Percentiles rank a stretch among this genome's conserved stretches.
phyloP scores from a whole-genome alignment of 1,140 invertebrate genomes.

The Drosophila gunungcola region DNA sequence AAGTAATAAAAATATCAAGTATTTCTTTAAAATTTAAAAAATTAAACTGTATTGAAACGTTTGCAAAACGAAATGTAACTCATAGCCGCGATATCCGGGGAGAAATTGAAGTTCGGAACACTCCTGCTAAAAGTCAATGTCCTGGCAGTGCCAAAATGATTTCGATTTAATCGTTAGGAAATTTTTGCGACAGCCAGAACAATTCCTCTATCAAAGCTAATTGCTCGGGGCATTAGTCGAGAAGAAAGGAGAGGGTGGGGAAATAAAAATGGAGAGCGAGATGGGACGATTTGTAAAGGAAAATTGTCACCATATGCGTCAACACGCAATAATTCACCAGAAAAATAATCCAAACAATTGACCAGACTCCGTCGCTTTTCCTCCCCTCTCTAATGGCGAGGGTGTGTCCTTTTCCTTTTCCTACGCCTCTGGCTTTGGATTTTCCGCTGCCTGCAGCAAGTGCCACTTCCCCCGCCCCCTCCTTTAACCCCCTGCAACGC shows the following conservation, averaged over 20 bases:
- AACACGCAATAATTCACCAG: conserved; percentile 85
- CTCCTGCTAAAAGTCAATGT: conserved; percentile 25
- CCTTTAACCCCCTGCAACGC: conserved; percentile 24
- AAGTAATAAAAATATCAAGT: too few relatives aligned
- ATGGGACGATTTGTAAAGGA: conserved; percentile 41
- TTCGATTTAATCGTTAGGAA: conserved; percentile 82
- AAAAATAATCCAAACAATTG: conserved; percentile 85
- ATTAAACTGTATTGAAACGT: not conserved
- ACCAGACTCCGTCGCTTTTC: conserved; percentile 63
- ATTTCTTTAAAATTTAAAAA: too few relatives aligned
- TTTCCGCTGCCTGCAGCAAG: conserved; percentile 62
- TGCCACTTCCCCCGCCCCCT: conserved; percentile 28
- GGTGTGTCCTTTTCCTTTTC: conserved; percentile 65
- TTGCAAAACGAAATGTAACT: not conserved
- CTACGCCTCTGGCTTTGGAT: conserved; percentile 20
- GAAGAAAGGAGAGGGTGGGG: not conserved
- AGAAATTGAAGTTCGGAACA: not conserved
- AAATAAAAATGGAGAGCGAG: conserved; percentile 11
- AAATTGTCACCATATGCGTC: conserved; percentile 85
- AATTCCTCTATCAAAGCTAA: conserved; percentile 78
- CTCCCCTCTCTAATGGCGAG: conserved; percentile 63
- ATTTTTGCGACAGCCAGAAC: conserved; percentile 64
- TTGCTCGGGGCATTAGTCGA: conserved; percentile 56
- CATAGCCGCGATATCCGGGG: too few relatives aligned
- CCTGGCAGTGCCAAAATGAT: conserved; percentile 63